phyloP scores from a whole-genome alignment of 2,113 vertebrate species.

The Australoheros scitulus region DNA sequence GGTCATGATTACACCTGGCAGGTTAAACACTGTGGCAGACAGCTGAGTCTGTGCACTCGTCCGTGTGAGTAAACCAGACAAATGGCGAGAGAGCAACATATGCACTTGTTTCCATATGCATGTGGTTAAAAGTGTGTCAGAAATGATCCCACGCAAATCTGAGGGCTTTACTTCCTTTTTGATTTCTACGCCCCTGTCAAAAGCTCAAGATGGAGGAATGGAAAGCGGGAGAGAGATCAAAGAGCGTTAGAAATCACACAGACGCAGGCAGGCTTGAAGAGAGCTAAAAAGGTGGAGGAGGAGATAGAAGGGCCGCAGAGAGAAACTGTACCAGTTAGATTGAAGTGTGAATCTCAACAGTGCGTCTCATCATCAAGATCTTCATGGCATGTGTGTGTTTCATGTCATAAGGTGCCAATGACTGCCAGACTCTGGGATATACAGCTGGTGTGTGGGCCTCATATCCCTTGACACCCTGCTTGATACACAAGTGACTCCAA shows the following conservation, averaged over 20 bases:
- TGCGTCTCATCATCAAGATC: slow-evolving; percentile 59
- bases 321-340: slow-evolving; percentile 48
- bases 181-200: slow-evolving; percentile 54
- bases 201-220: slow-evolving; percentile 47
- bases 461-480: slow-evolving; percentile 26
- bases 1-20: slow-evolving; percentile 50
- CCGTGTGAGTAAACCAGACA: not conserved
- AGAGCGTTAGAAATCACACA: slow-evolving; percentile 60
- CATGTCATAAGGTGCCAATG: slow-evolving; percentile 44
- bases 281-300: slow-evolving; percentile 68
- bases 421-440: slow-evolving; percentile 37
- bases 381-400: slow-evolving; percentile 40
- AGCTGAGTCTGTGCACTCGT: not conserved
- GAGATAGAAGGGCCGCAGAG: slow-evolving; percentile 45
- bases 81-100: not conserved
- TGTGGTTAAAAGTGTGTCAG: slow-evolving; percentile 23
- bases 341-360: slow-evolving; percentile 69
- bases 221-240: slow-evolving; percentile 53
- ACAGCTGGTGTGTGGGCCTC: slow-evolving; percentile 68
- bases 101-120: slow-evolving; percentile 13
- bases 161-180: slow-evolving; percentile 47
- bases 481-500: slow-evolving; percentile 36
- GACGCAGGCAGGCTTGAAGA: slow-evolving; percentile 34
- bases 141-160: slow-evolving; percentile 31
- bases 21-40: slow-evolving; percentile 45